phyloP scores from a whole-genome alignment of 2,797 vertebrate species.

The Sebastes itinus region DNA sequence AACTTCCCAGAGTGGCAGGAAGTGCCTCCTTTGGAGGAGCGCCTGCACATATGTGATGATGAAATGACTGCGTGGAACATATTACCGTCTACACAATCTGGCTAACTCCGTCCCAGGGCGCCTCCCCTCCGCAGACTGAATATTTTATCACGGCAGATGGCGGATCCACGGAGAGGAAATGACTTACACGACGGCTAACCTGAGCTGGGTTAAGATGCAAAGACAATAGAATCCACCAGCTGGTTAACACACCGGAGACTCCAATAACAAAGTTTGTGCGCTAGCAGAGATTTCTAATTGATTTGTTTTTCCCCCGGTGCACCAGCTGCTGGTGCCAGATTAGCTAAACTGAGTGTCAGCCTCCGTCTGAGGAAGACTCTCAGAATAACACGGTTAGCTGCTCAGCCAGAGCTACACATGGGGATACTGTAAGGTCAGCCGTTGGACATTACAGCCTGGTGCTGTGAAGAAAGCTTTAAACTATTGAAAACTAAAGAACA shows the following conservation, averaged over 20 bases:
- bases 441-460: background rate
- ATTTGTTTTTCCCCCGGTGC: slow-evolving; percentile 61
- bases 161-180: slow-evolving; percentile 50
- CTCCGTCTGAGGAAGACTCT: slow-evolving; percentile 35
- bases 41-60: slow-evolving; percentile 19
- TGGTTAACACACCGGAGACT: slow-evolving; percentile 65
- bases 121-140: slow-evolving; percentile 32
- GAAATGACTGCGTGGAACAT: slow-evolving; percentile 37
- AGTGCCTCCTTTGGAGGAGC: slow-evolving; percentile 13
- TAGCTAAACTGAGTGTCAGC: slow-evolving; percentile 51
- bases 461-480: background rate
- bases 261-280: slow-evolving; percentile 58
- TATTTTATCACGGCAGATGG: slow-evolving; percentile 66
- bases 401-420: background rate
- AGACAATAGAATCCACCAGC: slow-evolving; percentile 65
- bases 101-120: slow-evolving; percentile 40
- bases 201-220: slow-evolving; percentile 55
- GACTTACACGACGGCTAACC: slow-evolving; percentile 59
- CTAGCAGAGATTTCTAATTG: slow-evolving; percentile 67
- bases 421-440: slow-evolving; percentile 23
- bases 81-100: slow-evolving; percentile 52
- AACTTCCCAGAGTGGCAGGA: slow-evolving; percentile 27
- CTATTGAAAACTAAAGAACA: background rate
- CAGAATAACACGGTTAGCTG: slow-evolving; percentile 34
- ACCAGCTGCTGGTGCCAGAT: slow-evolving; percentile 68